These are phyloP conservation scores for Gadopsis bispinosus DNA, from an alignment of 2,797 vertebrate species.

Conservation along the genomic window DNA sequence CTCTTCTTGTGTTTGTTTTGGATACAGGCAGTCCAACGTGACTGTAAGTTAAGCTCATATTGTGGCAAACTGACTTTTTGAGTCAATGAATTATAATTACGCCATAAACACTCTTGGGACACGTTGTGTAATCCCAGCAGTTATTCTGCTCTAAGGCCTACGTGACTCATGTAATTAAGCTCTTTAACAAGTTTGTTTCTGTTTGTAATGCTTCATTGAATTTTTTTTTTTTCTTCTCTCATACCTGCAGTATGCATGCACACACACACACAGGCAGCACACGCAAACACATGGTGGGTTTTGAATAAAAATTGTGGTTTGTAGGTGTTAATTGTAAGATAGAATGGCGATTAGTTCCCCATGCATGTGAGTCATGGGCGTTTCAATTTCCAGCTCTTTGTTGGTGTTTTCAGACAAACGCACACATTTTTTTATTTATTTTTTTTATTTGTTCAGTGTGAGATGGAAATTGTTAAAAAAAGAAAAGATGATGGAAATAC, in stretches of 20 bases:
- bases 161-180: conserved; percentile 31
- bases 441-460: conserved; percentile 13
- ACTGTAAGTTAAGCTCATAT: conserved; percentile 35
- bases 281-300: neutral
- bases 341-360: neutral
- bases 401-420: neutral
- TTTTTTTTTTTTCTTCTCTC: conserved; percentile 46
- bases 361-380: neutral
- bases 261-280: neutral
- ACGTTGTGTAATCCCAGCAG: conserved; percentile 32
- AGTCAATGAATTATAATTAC: conserved; percentile 27
- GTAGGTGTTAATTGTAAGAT: neutral
- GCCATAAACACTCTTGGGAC: conserved; percentile 25
- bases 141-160: conserved; percentile 5
- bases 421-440: no score
- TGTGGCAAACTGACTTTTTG: conserved; percentile 15
- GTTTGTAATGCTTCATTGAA: conserved; percentile 35
- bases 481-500: neutral
- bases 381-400: conserved; percentile 1
- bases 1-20: conserved; percentile 54
- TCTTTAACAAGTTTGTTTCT: conserved; percentile 1
- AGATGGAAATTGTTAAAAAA: neutral
- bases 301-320: neutral
- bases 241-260: neutral
- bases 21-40: conserved; percentile 27